Base-by-base conservation (phyloP, 2,888 invertebrate genomes). In the Nematopogon swammerdamellus region DNA sequence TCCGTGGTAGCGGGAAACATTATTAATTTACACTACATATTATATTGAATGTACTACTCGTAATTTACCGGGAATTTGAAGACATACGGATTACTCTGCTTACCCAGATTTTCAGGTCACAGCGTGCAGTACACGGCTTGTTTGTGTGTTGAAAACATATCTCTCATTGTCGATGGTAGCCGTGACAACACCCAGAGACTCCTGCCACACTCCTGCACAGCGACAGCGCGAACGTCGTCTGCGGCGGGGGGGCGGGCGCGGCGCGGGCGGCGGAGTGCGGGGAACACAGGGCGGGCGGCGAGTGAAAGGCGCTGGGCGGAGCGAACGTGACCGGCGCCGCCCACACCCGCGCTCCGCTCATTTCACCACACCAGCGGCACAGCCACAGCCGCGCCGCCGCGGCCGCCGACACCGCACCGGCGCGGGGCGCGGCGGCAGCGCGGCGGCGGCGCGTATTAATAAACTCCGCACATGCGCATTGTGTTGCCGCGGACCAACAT, bases 261-360 rank as follows among this genome's bases (percentile, higher is more conserved):
- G 58, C 60, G 61, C 60, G 65, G 65, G 68, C 65, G 63, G 67
- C 63, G 64, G 67, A 65, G 65, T 64, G 60, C 65, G 64, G 65
- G 73, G 73, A 56, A n/a, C n/a, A n/a, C 58, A 73, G 75, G 59
- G 72, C 59, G 59, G 59, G 67, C 52, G 57, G 54, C 71, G 70
- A 73, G 74, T 51, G 53, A 56, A 72, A 74, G 72, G 72, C 74
- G 73, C 71, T 72, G 71, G 72, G 75, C 73, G 72, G 74, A 72
- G 60, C 71, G 74, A 65, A 70, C 74, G 72, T 73, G 72, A 65
- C 54, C 69, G 68, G 70, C 64, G 64, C 75, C 72, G 70, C 76
- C 75, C 69, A 73, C 68, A 63, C 58, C 75, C 72, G 70, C 76
- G 74, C 69, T 72, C 68, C 63, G 58, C 20, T 53, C 70, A 70